Evolutionary conservation across 2,888 invertebrate genomes (phyloP), one percentile per base, ranked within the genome.

Genomic region (Panorpa germanica): DNA sequence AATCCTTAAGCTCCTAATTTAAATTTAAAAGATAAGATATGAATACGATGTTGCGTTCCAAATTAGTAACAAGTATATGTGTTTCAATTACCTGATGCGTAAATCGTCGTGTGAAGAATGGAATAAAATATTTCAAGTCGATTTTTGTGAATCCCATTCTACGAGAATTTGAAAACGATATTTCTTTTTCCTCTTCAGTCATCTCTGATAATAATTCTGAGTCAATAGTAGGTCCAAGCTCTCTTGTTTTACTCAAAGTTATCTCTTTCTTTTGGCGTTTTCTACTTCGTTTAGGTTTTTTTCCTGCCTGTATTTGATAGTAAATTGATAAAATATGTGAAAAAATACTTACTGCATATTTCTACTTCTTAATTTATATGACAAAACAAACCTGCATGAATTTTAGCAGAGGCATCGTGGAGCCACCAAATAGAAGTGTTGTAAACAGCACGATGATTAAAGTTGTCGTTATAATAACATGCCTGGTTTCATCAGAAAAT

Each of bases 391-490:
- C 77, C 53, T 86, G 73, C 41, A 91, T 63, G 47, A 85, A 81
- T 62, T 95, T 95, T 43, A 98, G 60, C 37, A 98, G 56, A 1
- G 98, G 96, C 86, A 96, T 88, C 2, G 98, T 96, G 6, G 91
- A 83, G 3, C 98, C 98, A 19, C 98, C 98, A 43, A 98, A 74
- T 46, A 91, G 67, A 21, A 98, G 59, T 1, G 95, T 91, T 0
- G 96, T 96, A 44, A 96, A 88, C 26, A 98, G 60, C 5, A 98
- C 93, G 40, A 96, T 90, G 39, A 95, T 91, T n/a, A 98, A 65
- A 0, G 96, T 98, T 1, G 93, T 91, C 1, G 98, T 96, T 33
- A 98, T 91, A 33, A 98, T 81, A 13, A 98, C 91, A 48, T 90
- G 86, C 5, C 93, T 69, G 2, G 88, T 93, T 57, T 95, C 91